A percentile compares a stretch with the other conserved stretches of the same genome.
These are phyloP conservation scores for Chamaetylas fuelleborni DNA, from an alignment of 2,113 vertebrate genomes.

Conservation along the genomic window DNA sequence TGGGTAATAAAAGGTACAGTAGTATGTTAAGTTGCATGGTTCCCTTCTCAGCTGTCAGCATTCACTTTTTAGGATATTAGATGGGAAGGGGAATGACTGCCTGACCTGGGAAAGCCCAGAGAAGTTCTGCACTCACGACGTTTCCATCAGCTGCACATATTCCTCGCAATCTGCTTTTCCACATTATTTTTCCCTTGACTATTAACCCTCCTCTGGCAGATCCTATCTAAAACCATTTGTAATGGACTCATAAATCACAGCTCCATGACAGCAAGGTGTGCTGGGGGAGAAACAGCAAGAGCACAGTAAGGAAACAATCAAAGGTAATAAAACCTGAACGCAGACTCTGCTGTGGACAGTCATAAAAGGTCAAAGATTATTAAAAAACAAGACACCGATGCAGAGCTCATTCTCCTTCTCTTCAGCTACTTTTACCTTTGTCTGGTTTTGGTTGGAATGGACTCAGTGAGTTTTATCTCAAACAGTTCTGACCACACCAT, in stretches of 20 bases:
- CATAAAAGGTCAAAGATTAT: background rate
- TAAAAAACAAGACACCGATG: background rate
- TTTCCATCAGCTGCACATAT: background rate
- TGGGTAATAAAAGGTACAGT: background rate
- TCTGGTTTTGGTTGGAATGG: background rate
- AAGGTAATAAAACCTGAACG: background rate
- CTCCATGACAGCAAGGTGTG: background rate
- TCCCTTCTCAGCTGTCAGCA: background rate
- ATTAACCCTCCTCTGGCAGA: conserved; percentile 8
- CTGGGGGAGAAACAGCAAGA: background rate
- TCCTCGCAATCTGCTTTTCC: background rate
- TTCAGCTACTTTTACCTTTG: background rate
- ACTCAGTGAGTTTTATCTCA: background rate
- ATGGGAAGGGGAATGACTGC: background rate
- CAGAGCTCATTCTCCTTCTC: background rate
- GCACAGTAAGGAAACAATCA: background rate
- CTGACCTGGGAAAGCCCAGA: background rate
- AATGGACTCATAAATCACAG: background rate
- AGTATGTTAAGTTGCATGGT: background rate
- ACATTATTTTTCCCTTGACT: background rate
- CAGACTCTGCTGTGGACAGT: background rate
- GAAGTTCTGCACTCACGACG: background rate
- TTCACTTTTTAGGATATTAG: background rate
- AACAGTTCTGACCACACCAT: background rate
- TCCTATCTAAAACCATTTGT: background rate